A percentile compares a stretch with the other conserved stretches of the same genome.
These are phyloP conservation scores for Oreochromis spilurus DNA, from an alignment of 2,113 vertebrate species.

Conservation along the genomic window DNA sequence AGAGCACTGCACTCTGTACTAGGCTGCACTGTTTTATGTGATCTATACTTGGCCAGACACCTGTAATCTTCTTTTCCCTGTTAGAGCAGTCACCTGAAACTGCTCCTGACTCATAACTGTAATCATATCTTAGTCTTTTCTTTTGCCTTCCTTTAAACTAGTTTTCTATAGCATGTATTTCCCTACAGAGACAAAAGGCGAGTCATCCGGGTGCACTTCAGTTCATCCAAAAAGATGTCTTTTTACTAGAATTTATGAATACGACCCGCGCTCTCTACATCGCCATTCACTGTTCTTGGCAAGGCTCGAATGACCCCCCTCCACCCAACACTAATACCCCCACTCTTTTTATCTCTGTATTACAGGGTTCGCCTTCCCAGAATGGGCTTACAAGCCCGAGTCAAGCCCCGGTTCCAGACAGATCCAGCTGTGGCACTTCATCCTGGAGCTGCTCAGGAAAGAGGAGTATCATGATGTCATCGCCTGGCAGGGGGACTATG, in stretches of 20 bases:
- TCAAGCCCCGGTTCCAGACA: constrained; percentile 86
- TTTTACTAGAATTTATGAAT: not conserved
- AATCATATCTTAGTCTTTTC: not conserved
- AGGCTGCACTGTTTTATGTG: constrained; percentile 1
- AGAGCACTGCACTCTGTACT: not conserved
- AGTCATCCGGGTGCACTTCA: not conserved
- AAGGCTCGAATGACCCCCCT: not conserved
- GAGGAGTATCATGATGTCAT: constrained; percentile 89
- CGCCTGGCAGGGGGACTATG: constrained; percentile 92
- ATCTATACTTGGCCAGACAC: constrained; percentile 13
- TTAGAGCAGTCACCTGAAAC: constrained; percentile 18
- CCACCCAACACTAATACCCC: not conserved
- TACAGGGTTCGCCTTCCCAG: constrained; percentile 85
- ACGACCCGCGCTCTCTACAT: not conserved
- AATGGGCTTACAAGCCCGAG: constrained; percentile 90
- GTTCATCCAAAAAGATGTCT: not conserved
- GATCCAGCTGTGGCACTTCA: constrained; percentile 92
- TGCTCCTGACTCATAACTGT: not conserved
- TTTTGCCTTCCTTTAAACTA: not conserved
- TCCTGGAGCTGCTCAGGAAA: constrained; percentile 85
- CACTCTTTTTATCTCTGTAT: not conserved
- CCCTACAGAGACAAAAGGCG: not conserved
- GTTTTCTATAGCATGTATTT: not conserved
- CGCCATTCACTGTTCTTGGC: not conserved
- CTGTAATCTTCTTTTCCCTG: constrained; percentile 29